Evolutionary conservation across 2,797 vertebrate species (phyloP).

Genomic region (Sebastes wilsoni): DNA sequence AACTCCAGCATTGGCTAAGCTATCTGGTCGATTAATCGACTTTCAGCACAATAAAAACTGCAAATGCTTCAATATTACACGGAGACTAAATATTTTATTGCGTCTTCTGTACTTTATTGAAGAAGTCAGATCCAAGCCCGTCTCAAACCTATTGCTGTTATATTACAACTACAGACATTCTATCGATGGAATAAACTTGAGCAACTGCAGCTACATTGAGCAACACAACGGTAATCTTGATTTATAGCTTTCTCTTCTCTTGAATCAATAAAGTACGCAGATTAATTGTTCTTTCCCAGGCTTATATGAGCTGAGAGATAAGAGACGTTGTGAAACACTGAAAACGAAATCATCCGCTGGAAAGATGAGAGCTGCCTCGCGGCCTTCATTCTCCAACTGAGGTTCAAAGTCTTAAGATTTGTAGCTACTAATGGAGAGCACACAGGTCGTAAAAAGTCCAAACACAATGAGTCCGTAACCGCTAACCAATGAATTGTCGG

Average conservation of each 20-base stretch:
- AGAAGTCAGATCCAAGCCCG: neutral
- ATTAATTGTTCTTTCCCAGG: conserved; percentile 20
- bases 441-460: neutral
- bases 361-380: neutral
- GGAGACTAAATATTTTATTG: neutral
- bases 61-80: neutral
- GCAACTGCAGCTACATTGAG: neutral
- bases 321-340: conserved; percentile 33
- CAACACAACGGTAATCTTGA: neutral
- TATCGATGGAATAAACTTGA: neutral
- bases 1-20: neutral
- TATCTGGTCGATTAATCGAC: neutral
- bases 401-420: conserved; percentile 30
- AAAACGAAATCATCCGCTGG: neutral
- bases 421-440: neutral
- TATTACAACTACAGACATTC: neutral
- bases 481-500: neutral
- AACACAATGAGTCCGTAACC: neutral
- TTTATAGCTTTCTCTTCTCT: neutral
- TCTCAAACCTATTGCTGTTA: neutral
- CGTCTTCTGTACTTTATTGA: neutral
- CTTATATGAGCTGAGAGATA: conserved; percentile 32
- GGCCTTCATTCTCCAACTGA: neutral
- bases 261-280: neutral
- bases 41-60: neutral